These are phyloP conservation scores for Caenorhabditis uteleia DNA, from an alignment of 2,888 invertebrate species.

Conservation along the genomic window DNA sequence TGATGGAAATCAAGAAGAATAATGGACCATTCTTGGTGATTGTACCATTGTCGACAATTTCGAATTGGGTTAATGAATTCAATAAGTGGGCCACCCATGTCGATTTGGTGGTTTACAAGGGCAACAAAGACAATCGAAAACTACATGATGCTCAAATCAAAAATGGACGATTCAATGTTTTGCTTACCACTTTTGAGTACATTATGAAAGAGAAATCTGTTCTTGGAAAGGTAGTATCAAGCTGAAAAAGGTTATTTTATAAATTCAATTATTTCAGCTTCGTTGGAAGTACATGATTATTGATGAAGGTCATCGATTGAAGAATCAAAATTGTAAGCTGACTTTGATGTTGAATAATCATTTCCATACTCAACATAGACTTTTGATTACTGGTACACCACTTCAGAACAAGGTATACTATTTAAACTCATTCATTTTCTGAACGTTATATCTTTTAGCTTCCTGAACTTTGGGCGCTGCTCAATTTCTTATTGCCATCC, in stretches of 20 bases:
- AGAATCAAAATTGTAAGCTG: constrained; percentile 98
- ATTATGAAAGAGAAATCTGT: constrained; percentile 96
- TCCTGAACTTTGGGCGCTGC: constrained; percentile 76
- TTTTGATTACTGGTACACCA: constrained; percentile 80
- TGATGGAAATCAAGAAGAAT: constrained; percentile 93
- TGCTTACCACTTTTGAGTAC: constrained; percentile 97
- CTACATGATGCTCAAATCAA: constrained; percentile 45
- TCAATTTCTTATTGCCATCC: constrained; percentile 94
- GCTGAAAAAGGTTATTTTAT: constrained; percentile 63
- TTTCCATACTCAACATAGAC: constrained; percentile 86
- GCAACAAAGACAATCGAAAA: constrained; percentile 47
- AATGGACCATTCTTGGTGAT: constrained; percentile 97
- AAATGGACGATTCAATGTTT: constrained; percentile 88
- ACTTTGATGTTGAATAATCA: constrained; percentile 94
- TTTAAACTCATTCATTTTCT: neutral
- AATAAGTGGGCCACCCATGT: constrained; percentile 98
- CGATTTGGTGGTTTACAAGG: constrained; percentile 69
- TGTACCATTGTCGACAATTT: constrained; percentile 93
- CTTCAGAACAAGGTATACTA: constrained; percentile 31
- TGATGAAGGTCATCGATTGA: constrained; percentile 99
- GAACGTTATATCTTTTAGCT: constrained; percentile 24
- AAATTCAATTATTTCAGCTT: constrained; percentile 73
- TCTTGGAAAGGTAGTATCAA: too few species aligned
- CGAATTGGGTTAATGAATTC: constrained; percentile 98
- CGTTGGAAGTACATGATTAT: constrained; percentile 99